Conservation (phyloP, 2,888 invertebrate genomes). For the Callyntrura guangdongensis region DNA sequence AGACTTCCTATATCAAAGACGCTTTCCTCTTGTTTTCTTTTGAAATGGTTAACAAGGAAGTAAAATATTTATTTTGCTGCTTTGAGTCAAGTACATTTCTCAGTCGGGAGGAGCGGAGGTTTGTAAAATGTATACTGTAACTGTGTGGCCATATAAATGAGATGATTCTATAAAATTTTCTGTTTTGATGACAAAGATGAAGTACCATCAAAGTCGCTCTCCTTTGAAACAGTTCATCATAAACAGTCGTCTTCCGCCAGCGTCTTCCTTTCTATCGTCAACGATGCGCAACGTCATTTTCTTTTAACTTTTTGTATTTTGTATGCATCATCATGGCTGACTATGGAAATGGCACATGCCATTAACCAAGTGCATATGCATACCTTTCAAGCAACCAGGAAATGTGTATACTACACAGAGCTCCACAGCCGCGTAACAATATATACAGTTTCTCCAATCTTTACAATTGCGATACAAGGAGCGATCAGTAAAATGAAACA, state of each 20-base stretch:
- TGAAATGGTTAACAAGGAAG: not conserved
- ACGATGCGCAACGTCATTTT: constrained; percentile 68
- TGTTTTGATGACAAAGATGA: constrained; percentile 75
- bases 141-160: constrained; percentile 39
- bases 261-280: constrained; percentile 59
- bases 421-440: not conserved
- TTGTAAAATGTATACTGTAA: too few relatives aligned
- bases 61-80: not conserved
- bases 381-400: not conserved
- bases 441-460: not conserved
- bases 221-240: constrained; percentile 75
- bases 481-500: not conserved
- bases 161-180: constrained; percentile 59
- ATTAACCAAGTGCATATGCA: constrained; percentile 57
- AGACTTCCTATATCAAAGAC: constrained; percentile 13
- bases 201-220: constrained; percentile 75
- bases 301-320: constrained; percentile 15
- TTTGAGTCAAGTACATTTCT: not conserved
- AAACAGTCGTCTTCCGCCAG: constrained; percentile 71
- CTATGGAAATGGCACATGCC: not conserved
- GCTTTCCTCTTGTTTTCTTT: constrained; percentile 10
- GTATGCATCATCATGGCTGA: constrained; percentile 40
- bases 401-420: not conserved
- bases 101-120: not conserved
- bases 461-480: too few relatives aligned